Evolutionary conservation across 2,797 vertebrate genomes (phyloP).

Genomic region (Lithobates pipiens): DNA sequence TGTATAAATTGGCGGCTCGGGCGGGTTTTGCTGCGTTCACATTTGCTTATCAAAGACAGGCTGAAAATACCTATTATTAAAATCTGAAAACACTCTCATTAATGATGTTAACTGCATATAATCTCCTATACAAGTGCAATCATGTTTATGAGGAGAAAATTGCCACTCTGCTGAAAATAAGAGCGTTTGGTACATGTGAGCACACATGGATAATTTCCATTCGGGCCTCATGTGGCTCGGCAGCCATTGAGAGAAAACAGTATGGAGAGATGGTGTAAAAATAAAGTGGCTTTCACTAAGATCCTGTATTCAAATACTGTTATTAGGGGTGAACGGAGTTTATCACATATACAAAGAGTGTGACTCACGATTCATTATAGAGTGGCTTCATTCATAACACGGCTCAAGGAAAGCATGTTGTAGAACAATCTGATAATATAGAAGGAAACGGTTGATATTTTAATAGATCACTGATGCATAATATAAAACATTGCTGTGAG

Average conservation of each 20-base stretch:
- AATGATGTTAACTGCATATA: slow-evolving; percentile 40
- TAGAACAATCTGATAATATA: neutral
- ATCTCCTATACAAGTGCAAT: slow-evolving; percentile 43
- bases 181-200: slow-evolving; percentile 32
- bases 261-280: slow-evolving; percentile 38
- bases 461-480: no score
- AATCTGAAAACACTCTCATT: slow-evolving; percentile 33
- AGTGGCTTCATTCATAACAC: slow-evolving; percentile 21
- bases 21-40: slow-evolving; percentile 10
- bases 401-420: neutral
- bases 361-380: neutral
- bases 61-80: slow-evolving; percentile 50
- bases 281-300: slow-evolving; percentile 41
- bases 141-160: slow-evolving; percentile 55
- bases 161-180: slow-evolving; percentile 23
- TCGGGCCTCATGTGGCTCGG: slow-evolving; percentile 2
- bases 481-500: neutral
- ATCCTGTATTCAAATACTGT: slow-evolving; percentile 13
- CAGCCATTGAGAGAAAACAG: slow-evolving; percentile 37
- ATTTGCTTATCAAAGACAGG: slow-evolving; percentile 30
- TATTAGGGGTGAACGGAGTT: slow-evolving; percentile 30
- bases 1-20: neutral
- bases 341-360: neutral
- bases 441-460: neutral
- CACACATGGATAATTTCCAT: slow-evolving; percentile 23